phyloP scores from a whole-genome alignment of 2,113 vertebrate species.

The Xiphophorus maculatus region DNA sequence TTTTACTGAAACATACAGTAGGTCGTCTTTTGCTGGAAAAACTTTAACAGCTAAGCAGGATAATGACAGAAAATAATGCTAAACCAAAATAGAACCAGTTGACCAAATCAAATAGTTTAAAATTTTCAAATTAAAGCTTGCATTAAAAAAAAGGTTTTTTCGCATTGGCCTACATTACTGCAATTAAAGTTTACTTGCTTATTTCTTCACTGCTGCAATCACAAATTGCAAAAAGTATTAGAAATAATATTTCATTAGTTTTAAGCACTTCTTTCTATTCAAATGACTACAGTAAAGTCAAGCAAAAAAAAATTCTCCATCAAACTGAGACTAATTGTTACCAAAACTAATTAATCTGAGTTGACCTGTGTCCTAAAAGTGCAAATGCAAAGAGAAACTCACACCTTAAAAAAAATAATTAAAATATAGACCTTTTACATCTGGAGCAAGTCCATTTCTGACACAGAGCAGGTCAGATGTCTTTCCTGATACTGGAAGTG shows the following conservation, averaged over 20 bases:
- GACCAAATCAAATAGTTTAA: too few relatives aligned
- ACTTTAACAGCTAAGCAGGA: too few relatives aligned
- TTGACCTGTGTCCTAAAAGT: neutral
- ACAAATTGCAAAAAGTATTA: neutral
- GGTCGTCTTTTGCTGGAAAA: too few relatives aligned
- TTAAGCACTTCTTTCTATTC: neutral
- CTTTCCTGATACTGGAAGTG: conserved; percentile 25
- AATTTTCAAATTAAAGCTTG: neutral
- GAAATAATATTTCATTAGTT: neutral
- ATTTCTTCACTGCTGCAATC: neutral
- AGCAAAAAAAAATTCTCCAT: neutral
- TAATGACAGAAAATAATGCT: too few relatives aligned
- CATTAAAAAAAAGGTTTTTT: too few relatives aligned
- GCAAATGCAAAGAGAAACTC: conserved; percentile 5
- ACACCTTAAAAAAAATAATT: neutral
- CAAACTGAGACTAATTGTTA: neutral
- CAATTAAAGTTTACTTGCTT: neutral
- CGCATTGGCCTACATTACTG: too few relatives aligned
- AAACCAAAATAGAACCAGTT: too few relatives aligned
- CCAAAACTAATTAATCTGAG: neutral
- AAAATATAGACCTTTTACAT: conserved; percentile 18
- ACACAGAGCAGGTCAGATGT: conserved; percentile 71
- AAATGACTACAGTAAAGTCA: neutral
- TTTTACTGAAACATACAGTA: too few relatives aligned
- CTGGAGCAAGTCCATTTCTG: conserved; percentile 27